Conservation (phyloP, 2,113 vertebrate genomes). For the Cromileptes altivelis region DNA sequence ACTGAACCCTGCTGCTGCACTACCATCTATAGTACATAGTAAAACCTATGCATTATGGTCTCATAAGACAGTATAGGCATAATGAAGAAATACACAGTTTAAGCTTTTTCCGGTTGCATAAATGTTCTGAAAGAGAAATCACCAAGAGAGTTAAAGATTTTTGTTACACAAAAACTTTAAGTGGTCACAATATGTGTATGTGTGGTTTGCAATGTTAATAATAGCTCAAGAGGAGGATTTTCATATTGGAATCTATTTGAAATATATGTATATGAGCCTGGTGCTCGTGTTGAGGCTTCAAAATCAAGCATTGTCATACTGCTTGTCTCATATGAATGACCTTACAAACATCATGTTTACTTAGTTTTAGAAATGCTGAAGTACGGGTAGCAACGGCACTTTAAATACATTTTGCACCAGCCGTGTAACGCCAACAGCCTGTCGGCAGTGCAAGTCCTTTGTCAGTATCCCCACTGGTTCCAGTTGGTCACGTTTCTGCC, state of each 20-base stretch:
- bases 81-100: no score
- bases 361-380: neutral
- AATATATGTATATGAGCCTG: neutral
- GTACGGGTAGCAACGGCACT: neutral
- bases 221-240: neutral
- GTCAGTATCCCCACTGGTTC: slow-evolving; percentile 7
- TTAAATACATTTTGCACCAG: neutral
- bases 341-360: neutral
- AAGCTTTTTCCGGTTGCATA: neutral
- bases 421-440: neutral
- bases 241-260: neutral
- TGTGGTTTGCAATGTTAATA: neutral
- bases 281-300: neutral
- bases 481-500: neutral
- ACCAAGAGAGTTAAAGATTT: neutral
- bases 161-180: no score
- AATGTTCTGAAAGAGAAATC: neutral
- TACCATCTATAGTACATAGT: neutral
- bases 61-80: neutral
- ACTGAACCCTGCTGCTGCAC: neutral
- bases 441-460: slow-evolving; percentile 6
- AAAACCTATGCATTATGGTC: neutral
- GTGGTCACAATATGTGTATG: neutral
- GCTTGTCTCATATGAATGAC: neutral
- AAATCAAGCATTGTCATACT: neutral